Evolutionary conservation across 2,888 invertebrate species (phyloP), one percentile per base, ranked within the genome.

Genomic region (Cheilosia urbana): DNA sequence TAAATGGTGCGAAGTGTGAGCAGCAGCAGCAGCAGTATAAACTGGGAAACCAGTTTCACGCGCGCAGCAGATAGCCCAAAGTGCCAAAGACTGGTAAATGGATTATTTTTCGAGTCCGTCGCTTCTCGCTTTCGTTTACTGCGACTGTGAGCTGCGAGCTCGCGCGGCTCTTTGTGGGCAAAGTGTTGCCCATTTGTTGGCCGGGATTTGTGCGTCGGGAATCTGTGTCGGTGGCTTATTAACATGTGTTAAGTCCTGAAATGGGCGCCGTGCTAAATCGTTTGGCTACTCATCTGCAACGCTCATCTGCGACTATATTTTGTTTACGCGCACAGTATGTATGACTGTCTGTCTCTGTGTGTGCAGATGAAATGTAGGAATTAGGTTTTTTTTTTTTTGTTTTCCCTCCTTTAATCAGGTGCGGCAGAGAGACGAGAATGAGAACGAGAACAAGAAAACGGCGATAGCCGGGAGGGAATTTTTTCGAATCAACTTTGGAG

Each of bases 191-290:
- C 69, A 80, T 84, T 84, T 71, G 80, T 75, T 84, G 51, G 47
- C 30, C 40, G 66, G 73, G 71, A 85, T 85, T 81, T 77, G 79
- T 84, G 69, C 75, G 76, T 71, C 80, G 72, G 68, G 85, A 85
- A 85, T 81, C 85, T 81, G 77, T 81, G 85, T 85, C 85, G 85
- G 85, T 85, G 85, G 85, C 85, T 85, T 85, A 85, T 85, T 85
- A 85, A 85, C 85, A 85, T 85, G 85, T 85, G 85, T 85, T 85
- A 85, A 85, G 81, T 85, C 85, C 85, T 81, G 85, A 85, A 85
- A 85, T 85, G 85, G 85, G 85, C 85, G 85, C 81, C 85, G 81
- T 81, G 85, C 81, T 85, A 85, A 81, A 85, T 85, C 68, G 85
- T 85, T 85, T 76, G 80, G 85, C 85, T 85, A 85, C 85, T 81